A percentile compares a stretch with the other conserved stretches of the same genome.
phyloP scores from a whole-genome alignment of 1,140 invertebrate species.

The Pseudomyrmex cubaensis region DNA sequence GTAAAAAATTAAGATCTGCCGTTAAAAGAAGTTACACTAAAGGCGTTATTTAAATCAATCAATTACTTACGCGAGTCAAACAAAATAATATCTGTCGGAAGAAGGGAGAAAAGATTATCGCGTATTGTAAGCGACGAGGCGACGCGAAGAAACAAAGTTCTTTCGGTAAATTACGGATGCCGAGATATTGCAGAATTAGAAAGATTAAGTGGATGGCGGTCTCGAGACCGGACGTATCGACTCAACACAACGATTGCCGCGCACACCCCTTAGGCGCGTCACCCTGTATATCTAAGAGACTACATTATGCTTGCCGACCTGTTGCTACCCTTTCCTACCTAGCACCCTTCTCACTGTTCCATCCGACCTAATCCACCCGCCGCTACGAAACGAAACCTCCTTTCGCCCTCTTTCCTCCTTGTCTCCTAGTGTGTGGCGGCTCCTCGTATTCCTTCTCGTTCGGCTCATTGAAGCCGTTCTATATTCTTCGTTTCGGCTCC shows the following conservation, averaged over 20 bases:
- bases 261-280: constrained; percentile 47
- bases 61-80: no score
- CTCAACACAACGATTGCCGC: not conserved
- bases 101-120: not conserved
- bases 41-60: no score
- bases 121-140: no score
- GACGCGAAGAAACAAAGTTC: not conserved
- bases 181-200: constrained; percentile 11
- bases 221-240: constrained; percentile 6
- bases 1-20: no score
- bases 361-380: constrained; percentile 59
- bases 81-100: not conserved
- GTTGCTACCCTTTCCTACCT: constrained; percentile 79
- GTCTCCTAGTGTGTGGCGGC: not conserved
- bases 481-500: constrained; percentile 21
- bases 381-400: constrained; percentile 48
- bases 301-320: constrained; percentile 81
- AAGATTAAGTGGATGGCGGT: not conserved
- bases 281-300: constrained; percentile 76
- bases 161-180: not conserved
- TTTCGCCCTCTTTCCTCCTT: not conserved
- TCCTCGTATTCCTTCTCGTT: constrained; percentile 28
- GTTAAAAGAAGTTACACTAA: no score
- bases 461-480: constrained; percentile 41
- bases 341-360: constrained; percentile 65